Conservation (phyloP, 2,797 vertebrate genomes). For the Sus cebifrons region DNA sequence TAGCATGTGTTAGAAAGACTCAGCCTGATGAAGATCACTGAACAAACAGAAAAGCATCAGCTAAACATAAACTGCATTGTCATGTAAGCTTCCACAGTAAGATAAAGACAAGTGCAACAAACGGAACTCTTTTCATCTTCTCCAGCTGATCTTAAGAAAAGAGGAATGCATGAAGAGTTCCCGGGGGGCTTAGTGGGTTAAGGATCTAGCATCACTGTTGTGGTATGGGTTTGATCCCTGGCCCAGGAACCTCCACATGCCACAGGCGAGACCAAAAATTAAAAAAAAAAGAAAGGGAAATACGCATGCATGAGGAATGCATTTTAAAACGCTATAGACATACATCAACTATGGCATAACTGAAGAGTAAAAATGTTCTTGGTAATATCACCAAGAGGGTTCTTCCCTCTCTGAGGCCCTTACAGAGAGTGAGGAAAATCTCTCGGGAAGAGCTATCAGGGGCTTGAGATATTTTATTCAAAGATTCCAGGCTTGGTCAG, state of each 20-base stretch:
- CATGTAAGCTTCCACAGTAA: background rate
- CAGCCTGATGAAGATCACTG: background rate
- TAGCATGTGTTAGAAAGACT: conserved; percentile 34
- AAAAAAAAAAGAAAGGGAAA: background rate
- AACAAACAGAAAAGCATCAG: background rate
- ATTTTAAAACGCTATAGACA: conserved; percentile 35
- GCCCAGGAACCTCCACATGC: too few species aligned
- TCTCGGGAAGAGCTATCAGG: background rate
- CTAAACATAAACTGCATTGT: background rate
- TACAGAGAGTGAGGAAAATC: background rate
- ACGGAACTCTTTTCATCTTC: conserved; percentile 6
- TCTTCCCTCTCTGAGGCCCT: background rate
- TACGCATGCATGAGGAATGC: conserved; percentile 5
- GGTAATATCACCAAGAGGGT: too few species aligned
- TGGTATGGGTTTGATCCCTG: too few species aligned
- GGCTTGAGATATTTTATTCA: background rate
- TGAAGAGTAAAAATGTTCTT: background rate
- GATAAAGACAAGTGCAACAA: conserved; percentile 49
- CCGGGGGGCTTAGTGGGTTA: too few species aligned
- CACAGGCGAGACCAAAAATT: too few species aligned
- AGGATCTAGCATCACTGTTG: too few species aligned
- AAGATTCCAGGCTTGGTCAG: background rate
- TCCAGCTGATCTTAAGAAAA: conserved; percentile 50
- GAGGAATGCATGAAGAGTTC: background rate
- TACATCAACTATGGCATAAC: conserved; percentile 35